Base-by-base conservation (phyloP, 2,113 vertebrate species). In the Odocoileus virginianus region DNA sequence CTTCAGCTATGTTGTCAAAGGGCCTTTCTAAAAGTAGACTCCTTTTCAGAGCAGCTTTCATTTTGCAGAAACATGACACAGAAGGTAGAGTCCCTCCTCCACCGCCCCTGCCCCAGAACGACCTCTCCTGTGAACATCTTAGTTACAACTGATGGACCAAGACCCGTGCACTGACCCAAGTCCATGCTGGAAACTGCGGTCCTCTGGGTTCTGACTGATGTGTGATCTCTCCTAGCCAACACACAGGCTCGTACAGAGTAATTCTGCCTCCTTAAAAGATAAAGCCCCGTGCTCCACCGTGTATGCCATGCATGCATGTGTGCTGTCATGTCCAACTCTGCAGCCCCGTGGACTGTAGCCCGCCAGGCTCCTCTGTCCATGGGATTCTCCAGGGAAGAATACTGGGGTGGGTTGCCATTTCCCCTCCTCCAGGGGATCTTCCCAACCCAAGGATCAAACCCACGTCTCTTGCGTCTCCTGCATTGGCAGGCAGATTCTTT, bases 41-140 rank as follows among this genome's bases (percentile, higher is more conserved):
- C 12, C 28, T 96, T 52, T 87, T 58, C 36, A 71, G 19, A 89
- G n/a, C n/a, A 54, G 54, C 40, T 84, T 95, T 50, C 67, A 33
- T 47, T 95, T 88, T 58, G 79, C 8, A 57, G 40, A 47, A 54
- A 57, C 91, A 36, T 23, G 21, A 89, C 10, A 74, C 40, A 54
- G 57, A 33, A 84, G 52, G 82, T 9, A 58, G 16, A 3, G 28
- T 10, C 10, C 5, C 13, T 50, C 7, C n/a, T 2, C 78, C 58
- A 30, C 23, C 60, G 17, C 12, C 50, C 52, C 2, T 2, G 16
- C 30, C 47, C 47, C 12, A 12, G 47, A 50, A 61, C 13, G 19
- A 28, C 30, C 50, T 40, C 17, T 27, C 25, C 28, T 7, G 17
- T 17, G 28, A 67, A 25, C 1, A 3, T 25, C 36, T 19, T 30